Base-by-base conservation (phyloP, 1,140 invertebrate genomes). In the Archivesica marissinica region DNA sequence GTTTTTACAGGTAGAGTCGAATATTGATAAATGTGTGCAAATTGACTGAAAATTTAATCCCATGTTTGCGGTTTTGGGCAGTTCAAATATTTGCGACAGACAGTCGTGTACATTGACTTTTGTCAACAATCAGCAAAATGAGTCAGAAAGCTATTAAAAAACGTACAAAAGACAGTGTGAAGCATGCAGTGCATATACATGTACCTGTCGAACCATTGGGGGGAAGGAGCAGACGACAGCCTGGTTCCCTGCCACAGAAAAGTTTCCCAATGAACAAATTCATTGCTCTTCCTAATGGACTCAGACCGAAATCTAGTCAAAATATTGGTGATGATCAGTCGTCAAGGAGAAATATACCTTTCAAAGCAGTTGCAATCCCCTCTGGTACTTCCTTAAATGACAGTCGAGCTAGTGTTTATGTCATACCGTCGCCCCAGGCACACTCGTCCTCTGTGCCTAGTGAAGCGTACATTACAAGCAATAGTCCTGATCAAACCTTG, bases 191-290 rank as follows among this genome's bases (percentile, higher is more conserved):
- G 15, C 28, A 23, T 41, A 56, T 70, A 13, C n/a, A n/a, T n/a
- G n/a, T n/a, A 39, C 83, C 33, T 44, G 41, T 54, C 4, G 47
- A 74, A 33, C 61, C 83, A 13, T 28, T 59, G 47, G 33, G 41
- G 25, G 52, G 64, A 72, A 78, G 41, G 23, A 47, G 30, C 23
- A 75, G 39, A 68, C 0, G 35, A 30, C 54, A 61, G 3, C 44
- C 47, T 9, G 72, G 72, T 25, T 38, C 72, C n/a, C 74, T 85
- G 2, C 82, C 82, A 17, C 35, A 80, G 35, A 83, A 64, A 33
- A 75, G 68, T 39, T 89, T 90, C 61, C 86, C 85, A 23, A 56
- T 89, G 1, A 90, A 86, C 17, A 89, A 90, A 39, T 90, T 89
- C 44, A 90, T 90, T 47, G 87, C 89, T 20, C 54, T 90, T 52